Conservation (phyloP, 2,888 invertebrate species). For the Rhyacophila evoluta region DNA sequence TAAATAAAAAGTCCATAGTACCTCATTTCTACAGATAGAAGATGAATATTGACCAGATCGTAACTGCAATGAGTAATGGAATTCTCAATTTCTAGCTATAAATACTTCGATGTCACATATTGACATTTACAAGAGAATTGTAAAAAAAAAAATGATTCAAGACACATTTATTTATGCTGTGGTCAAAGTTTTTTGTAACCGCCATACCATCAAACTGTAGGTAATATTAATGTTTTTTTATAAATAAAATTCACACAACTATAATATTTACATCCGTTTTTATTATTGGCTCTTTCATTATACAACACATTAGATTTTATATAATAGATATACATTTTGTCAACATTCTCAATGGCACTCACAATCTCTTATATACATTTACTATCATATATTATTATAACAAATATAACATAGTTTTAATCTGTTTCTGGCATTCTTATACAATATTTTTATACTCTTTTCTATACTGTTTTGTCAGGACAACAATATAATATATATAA, state of each 20-base stretch:
- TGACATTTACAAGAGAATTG: no score
- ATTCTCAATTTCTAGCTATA: no score
- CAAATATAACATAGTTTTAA: slow-evolving; percentile 40
- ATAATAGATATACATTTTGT: slow-evolving; percentile 33
- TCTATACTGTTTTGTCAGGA: slow-evolving; percentile 6
- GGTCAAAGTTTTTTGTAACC: no score
- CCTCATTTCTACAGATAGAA: no score
- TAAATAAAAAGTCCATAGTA: no score
- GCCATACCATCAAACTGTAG: no score
- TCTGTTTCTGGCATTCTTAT: slow-evolving; percentile 26
- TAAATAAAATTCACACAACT: not conserved
- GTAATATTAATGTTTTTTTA: no score
- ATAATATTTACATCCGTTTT: slow-evolving; percentile 30
- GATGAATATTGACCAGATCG: no score
- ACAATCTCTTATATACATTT: slow-evolving; percentile 10
- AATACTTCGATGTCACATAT: no score
- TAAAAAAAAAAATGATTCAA: no score
- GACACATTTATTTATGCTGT: no score
- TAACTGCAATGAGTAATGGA: no score
- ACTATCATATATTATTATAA: slow-evolving; percentile 34
- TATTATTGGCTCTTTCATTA: slow-evolving; percentile 21
- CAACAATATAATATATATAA: slow-evolving; percentile 3
- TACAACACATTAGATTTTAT: slow-evolving; percentile 20
- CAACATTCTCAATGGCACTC: slow-evolving; percentile 39
- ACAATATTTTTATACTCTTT: slow-evolving; percentile 26